phyloP scores from a whole-genome alignment of 2,113 vertebrate species.

The Takifugu bimaculatus region DNA sequence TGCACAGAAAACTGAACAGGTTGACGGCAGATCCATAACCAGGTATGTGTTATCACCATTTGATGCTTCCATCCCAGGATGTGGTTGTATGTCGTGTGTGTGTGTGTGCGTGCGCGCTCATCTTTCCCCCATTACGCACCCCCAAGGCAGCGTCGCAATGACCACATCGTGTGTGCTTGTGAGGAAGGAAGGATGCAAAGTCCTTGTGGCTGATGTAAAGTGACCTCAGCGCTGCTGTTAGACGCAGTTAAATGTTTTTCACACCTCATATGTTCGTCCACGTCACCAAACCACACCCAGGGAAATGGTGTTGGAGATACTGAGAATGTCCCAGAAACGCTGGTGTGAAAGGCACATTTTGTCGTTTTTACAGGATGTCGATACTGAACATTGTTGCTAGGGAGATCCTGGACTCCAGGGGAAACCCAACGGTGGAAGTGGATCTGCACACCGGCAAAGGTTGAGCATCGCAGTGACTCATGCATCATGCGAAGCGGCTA shows the following conservation, averaged over 20 bases:
- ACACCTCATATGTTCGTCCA: slow-evolving; percentile 5
- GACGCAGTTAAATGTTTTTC: neutral
- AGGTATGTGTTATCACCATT: slow-evolving; percentile 31
- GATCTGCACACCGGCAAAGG: slow-evolving; percentile 87
- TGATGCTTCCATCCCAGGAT: slow-evolving; percentile 48
- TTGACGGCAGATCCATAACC: slow-evolving; percentile 40
- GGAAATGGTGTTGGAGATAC: neutral
- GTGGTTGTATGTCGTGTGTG: neutral
- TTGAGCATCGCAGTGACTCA: slow-evolving; percentile 31
- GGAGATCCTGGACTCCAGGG: slow-evolving; percentile 89
- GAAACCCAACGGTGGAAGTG: slow-evolving; percentile 82
- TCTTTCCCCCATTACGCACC: neutral
- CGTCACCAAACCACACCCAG: neutral
- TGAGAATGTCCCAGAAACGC: neutral
- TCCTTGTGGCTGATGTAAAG: slow-evolving; percentile 19
- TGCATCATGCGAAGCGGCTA: neutral
- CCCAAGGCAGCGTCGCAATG: too few relatives aligned
- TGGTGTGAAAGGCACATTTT: neutral
- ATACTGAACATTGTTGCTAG: slow-evolving; percentile 87
- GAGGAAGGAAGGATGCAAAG: slow-evolving; percentile 26
- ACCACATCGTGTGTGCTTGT: slow-evolving; percentile 23
- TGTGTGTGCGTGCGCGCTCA: neutral
- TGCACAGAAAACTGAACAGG: slow-evolving; percentile 40
- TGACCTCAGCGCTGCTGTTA: neutral
- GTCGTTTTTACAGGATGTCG: slow-evolving; percentile 75